Percentiles rank a stretch among this genome's conserved stretches.
Evolutionary conservation across 2,888 invertebrate genomes (phyloP).

Genomic region (Chrysolina americana): DNA sequence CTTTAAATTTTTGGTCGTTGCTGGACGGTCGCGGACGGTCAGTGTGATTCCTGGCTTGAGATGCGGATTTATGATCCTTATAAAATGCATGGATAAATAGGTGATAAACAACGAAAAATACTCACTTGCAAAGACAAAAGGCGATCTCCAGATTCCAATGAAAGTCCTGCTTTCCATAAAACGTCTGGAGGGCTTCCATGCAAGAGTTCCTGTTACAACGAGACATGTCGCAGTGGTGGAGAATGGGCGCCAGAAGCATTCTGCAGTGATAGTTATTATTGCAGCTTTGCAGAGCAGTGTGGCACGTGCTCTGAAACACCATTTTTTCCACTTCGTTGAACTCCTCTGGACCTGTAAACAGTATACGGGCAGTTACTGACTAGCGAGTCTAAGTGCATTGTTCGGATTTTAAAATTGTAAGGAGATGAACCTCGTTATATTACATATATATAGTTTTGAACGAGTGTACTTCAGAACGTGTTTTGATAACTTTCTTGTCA

Average conservation of each 20-base stretch:
- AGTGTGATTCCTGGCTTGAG: too few species aligned
- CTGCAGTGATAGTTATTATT: conserved; percentile 87
- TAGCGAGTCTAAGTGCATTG: neutral
- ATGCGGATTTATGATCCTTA: too few species aligned
- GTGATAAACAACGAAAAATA: neutral
- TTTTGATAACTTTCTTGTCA: too few species aligned
- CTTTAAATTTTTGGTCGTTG: too few species aligned
- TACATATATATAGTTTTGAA: too few species aligned
- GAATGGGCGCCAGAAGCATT: conserved; percentile 84
- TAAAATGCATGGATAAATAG: too few species aligned
- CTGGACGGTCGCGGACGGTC: too few species aligned
- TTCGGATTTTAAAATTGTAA: neutral
- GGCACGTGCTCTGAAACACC: conserved; percentile 83
- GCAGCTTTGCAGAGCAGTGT: conserved; percentile 86
- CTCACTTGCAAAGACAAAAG: conserved; percentile 90
- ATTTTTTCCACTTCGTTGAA: conserved; percentile 72
- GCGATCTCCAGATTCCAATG: conserved; percentile 91
- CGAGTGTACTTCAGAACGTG: neutral
- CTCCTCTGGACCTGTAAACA: conserved; percentile 67
- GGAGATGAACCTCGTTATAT: neutral
- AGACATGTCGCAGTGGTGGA: conserved; percentile 84
- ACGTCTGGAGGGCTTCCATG: conserved; percentile 88
- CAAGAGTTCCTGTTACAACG: conserved; percentile 89
- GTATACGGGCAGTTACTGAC: neutral
- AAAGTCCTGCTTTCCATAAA: conserved; percentile 86